Evolutionary conservation across 2,888 invertebrate genomes (phyloP).

Genomic region (Tetramorium bicarinatum): DNA sequence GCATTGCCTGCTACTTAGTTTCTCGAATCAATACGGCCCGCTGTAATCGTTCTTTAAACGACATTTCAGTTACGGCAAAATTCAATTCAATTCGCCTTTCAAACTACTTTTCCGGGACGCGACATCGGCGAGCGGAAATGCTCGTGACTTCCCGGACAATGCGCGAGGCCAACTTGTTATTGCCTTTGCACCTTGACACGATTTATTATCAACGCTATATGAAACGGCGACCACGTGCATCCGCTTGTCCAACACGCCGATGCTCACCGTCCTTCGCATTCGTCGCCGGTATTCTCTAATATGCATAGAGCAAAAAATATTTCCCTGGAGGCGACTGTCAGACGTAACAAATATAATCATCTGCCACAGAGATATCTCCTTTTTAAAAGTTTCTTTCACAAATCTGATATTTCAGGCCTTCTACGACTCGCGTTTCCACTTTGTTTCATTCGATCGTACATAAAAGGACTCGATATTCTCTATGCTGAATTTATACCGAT

Average conservation of each 20-base stretch:
- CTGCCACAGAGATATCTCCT: not conserved
- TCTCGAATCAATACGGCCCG: slow-evolving; percentile 45
- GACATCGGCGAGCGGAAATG: slow-evolving; percentile 42
- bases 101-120: slow-evolving; percentile 55
- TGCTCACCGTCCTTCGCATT: not conserved
- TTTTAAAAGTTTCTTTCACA: not conserved
- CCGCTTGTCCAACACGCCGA: slow-evolving; percentile 17
- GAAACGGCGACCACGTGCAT: slow-evolving; percentile 25
- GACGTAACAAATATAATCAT: slow-evolving; percentile 15
- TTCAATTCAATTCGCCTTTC: slow-evolving; percentile 71
- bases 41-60: slow-evolving; percentile 62
- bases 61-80: slow-evolving; percentile 60
- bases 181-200: slow-evolving; percentile 55
- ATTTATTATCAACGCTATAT: slow-evolving; percentile 43
- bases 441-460: not conserved
- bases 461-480: not conserved
- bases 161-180: slow-evolving; percentile 43
- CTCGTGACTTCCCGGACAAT: slow-evolving; percentile 50
- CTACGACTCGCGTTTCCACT: slow-evolving; percentile 1
- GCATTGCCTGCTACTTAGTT: slow-evolving; percentile 22
- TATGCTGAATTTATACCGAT: not conserved
- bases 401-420: slow-evolving; percentile 7
- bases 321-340: not conserved
- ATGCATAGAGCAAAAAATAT: slow-evolving; percentile 9
- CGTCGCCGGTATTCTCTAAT: slow-evolving; percentile 7